These are phyloP conservation scores for Myxocyprinus asiaticus DNA, from an alignment of 2,113 vertebrate genomes.

Conservation along the genomic window DNA sequence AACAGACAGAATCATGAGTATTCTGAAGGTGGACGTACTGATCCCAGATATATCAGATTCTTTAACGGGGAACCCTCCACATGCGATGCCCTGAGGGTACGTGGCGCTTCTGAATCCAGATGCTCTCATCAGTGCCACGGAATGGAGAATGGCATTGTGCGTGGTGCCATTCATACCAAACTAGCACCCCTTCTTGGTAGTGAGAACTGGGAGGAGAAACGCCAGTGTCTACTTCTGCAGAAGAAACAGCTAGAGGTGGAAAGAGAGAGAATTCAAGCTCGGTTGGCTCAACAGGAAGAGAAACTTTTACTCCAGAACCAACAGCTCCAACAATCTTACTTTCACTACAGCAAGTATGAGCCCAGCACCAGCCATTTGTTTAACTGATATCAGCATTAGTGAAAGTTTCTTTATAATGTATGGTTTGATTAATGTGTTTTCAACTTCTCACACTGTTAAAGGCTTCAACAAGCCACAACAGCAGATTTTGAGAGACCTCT, in stretches of 20 bases:
- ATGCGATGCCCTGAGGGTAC: slow-evolving; percentile 19
- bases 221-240: slow-evolving; percentile 85
- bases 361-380: neutral
- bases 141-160: neutral
- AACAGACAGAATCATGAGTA: slow-evolving; percentile 19
- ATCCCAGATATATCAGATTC: slow-evolving; percentile 42
- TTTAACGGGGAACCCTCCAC: slow-evolving; percentile 28
- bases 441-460: slow-evolving; percentile 11
- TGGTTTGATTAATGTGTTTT: neutral
- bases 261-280: slow-evolving; percentile 82
- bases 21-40: slow-evolving; percentile 46
- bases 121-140: slow-evolving; percentile 18
- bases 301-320: slow-evolving; percentile 83
- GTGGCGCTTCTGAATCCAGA: slow-evolving; percentile 19
- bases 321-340: slow-evolving; percentile 78
- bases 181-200: slow-evolving; percentile 62
- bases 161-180: slow-evolving; percentile 44
- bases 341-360: slow-evolving; percentile 80
- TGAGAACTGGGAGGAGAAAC: slow-evolving; percentile 81
- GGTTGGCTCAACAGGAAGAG: slow-evolving; percentile 86
- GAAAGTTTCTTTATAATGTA: neutral
- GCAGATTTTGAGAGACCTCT: slow-evolving; percentile 40
- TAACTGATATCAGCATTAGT: neutral
- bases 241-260: slow-evolving; percentile 92
- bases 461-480: slow-evolving; percentile 43